Percentiles rank a stretch among this genome's conserved stretches.
phyloP scores from a whole-genome alignment of 2,797 vertebrate species.

The Austrolebias charrua region DNA sequence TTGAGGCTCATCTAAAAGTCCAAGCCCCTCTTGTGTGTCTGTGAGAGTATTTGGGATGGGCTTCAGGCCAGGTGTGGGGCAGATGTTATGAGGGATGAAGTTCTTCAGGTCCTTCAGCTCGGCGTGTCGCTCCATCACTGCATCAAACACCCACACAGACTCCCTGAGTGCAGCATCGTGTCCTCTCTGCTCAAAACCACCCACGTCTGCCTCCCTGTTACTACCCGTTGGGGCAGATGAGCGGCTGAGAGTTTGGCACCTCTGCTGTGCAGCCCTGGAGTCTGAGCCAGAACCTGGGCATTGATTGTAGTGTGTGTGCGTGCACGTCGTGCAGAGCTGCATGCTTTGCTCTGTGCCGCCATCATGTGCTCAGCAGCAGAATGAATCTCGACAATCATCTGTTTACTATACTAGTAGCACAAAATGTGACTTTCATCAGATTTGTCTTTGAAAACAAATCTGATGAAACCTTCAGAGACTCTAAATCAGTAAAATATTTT shows the following conservation, averaged over 20 bases:
- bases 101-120: constrained; percentile 20
- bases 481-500: no score
- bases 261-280: constrained; percentile 6
- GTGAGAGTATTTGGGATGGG: constrained; percentile 7
- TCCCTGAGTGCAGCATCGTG: constrained; percentile 32
- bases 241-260: constrained; percentile 10
- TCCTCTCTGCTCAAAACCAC: constrained; percentile 31
- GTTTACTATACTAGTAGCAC: no score
- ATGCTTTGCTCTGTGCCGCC: constrained; percentile 43
- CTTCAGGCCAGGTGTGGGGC: constrained; percentile 31
- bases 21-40: constrained; percentile 2
- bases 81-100: constrained; percentile 28
- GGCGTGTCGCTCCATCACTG: constrained; percentile 10
- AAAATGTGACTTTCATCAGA: no score
- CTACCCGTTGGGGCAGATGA: not conserved
- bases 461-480: no score
- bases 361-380: constrained; percentile 27
- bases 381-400: no score
- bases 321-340: not conserved
- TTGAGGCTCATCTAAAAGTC: constrained; percentile 11
- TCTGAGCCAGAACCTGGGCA: constrained; percentile 21
- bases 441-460: no score
- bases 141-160: constrained; percentile 33
- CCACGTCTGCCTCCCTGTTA: constrained; percentile 25
- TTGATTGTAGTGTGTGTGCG: constrained; percentile 1